phyloP scores from a whole-genome alignment of 2,888 invertebrate genomes.

The Synergus gifuensis region DNA sequence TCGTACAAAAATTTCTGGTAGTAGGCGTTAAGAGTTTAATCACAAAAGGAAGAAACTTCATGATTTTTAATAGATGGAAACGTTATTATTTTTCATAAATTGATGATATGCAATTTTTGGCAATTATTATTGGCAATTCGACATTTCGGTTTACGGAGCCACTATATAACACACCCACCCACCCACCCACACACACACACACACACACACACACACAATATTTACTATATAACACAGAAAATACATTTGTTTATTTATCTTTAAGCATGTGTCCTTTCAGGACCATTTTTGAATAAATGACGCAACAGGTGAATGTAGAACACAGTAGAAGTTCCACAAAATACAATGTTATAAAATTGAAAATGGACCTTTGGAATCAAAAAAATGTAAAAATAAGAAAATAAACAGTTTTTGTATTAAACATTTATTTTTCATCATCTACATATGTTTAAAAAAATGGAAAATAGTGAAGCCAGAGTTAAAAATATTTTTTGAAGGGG shows the following conservation, averaged over 20 bases:
- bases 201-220: too few species aligned
- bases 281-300: conserved; percentile 7
- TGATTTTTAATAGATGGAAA: neutral
- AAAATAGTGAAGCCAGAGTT: neutral
- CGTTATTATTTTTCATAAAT: too few species aligned
- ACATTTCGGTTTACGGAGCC: too few species aligned
- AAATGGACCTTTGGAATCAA: neutral
- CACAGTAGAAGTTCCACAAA: neutral
- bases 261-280: neutral
- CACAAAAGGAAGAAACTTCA: neutral
- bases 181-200: too few species aligned
- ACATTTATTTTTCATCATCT: neutral
- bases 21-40: neutral
- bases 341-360: neutral
- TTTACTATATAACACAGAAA: neutral
- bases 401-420: neutral
- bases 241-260: neutral
- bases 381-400: neutral
- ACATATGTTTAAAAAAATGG: neutral
- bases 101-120: too few species aligned
- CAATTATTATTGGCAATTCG: too few species aligned
- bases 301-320: conserved; percentile 8
- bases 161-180: neutral
- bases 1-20: neutral
- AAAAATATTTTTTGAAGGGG: neutral